These are phyloP conservation scores for Halocaridina rubra DNA, from an alignment of 2,888 invertebrate genomes.

Conservation along the genomic window DNA sequence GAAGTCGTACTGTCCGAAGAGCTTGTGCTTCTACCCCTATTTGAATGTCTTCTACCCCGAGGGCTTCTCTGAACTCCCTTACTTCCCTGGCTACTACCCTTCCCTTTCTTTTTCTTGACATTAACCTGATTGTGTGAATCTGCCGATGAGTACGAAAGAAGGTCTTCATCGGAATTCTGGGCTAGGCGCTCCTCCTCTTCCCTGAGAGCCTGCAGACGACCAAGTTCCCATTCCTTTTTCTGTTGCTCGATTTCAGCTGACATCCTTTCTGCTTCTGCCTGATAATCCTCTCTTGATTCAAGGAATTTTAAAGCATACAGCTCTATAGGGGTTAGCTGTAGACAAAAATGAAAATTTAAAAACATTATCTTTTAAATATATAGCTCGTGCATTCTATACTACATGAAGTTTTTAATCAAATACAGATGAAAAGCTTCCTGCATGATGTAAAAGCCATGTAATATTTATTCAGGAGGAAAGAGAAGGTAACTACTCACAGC, in stretches of 20 bases:
- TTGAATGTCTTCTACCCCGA: constrained; percentile 6
- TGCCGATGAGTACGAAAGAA: constrained; percentile 81
- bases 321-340: constrained; percentile 91
- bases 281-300: constrained; percentile 84
- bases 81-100: constrained; percentile 67
- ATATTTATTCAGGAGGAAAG: too few relatives aligned
- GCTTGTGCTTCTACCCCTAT: background rate
- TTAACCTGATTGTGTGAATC: constrained; percentile 89
- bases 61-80: constrained; percentile 52
- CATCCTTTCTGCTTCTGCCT: constrained; percentile 85
- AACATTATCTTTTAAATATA: background rate
- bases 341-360: background rate
- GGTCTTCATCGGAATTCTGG: constrained; percentile 69
- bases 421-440: too few relatives aligned
- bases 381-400: background rate
- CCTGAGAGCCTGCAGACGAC: constrained; percentile 74
- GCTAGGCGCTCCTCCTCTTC: constrained; percentile 68
- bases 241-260: constrained; percentile 88
- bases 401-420: too few relatives aligned
- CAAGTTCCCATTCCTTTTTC: constrained; percentile 89
- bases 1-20: background rate
- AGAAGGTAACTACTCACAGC: too few relatives aligned
- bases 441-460: too few relatives aligned
- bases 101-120: constrained; percentile 70
- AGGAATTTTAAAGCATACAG: constrained; percentile 94